phyloP scores from a whole-genome alignment of 2,888 invertebrate species.

The Lepidonotus clava region DNA sequence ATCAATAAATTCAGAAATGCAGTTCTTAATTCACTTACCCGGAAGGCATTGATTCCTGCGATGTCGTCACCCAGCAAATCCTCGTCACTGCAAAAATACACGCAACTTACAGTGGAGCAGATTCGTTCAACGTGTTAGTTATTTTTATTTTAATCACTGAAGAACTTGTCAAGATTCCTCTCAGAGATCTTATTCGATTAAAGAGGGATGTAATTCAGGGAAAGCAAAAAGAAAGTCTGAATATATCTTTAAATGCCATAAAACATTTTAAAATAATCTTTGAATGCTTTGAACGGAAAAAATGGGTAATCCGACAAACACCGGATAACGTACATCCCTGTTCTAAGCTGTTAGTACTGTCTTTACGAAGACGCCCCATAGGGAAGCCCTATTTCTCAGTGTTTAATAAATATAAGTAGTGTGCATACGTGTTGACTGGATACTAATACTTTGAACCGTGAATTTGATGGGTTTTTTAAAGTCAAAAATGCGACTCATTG shows the following conservation, averaged over 20 bases:
- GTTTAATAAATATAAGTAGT: too few relatives aligned
- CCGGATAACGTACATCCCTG: too few relatives aligned
- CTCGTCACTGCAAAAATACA: slow-evolving; percentile 9
- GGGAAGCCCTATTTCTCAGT: too few relatives aligned
- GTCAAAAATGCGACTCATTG: too few relatives aligned
- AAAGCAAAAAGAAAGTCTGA: not conserved
- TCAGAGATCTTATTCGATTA: not conserved
- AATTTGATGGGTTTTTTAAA: too few relatives aligned
- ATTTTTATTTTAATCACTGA: not conserved
- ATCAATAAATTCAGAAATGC: too few relatives aligned
- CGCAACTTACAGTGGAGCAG: not conserved
- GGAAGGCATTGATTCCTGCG: not conserved
- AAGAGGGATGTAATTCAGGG: not conserved
- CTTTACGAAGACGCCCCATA: too few relatives aligned
- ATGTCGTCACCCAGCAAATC: slow-evolving; percentile 8
- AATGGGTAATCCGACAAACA: too few relatives aligned
- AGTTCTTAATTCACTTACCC: not conserved
- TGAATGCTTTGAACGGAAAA: not conserved
- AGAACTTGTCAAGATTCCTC: not conserved
- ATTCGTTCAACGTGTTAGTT: not conserved
- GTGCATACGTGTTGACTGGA: too few relatives aligned
- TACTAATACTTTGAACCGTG: too few relatives aligned
- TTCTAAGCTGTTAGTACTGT: too few relatives aligned
- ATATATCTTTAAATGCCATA: not conserved
- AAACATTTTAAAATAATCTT: not conserved